Percentiles rank a stretch among this genome's conserved stretches.
Evolutionary conservation across 1,140 invertebrate species (phyloP).

Genomic region (Ceratoteleas bidentatus): DNA sequence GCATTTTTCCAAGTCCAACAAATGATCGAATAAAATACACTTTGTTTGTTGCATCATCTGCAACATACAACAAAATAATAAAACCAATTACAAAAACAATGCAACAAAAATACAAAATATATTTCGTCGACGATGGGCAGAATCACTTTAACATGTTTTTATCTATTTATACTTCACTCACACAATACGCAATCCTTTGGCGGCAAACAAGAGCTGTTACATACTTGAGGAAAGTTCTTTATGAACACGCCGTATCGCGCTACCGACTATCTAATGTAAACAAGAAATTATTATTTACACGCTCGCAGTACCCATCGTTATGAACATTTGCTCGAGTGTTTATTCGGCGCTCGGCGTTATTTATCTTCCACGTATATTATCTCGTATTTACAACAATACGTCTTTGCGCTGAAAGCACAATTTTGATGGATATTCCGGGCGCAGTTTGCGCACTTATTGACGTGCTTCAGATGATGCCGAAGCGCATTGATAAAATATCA

Average conservation of each 20-base stretch:
- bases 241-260: conserved; percentile 8
- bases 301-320: conserved; percentile 4
- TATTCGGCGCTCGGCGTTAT: conserved; percentile 10
- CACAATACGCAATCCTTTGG: not conserved
- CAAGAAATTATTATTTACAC: conserved; percentile 27
- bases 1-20: too few relatives aligned
- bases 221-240: conserved; percentile 10
- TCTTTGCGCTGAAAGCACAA: not conserved
- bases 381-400: not conserved
- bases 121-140: too few relatives aligned
- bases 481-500: too few relatives aligned
- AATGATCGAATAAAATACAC: too few relatives aligned
- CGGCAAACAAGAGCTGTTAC: not conserved
- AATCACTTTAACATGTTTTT: too few relatives aligned
- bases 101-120: too few relatives aligned
- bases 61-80: too few relatives aligned
- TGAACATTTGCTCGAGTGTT: conserved; percentile 14
- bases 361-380: conserved; percentile 6
- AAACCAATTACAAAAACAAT: too few relatives aligned
- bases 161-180: not conserved
- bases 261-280: conserved; percentile 11
- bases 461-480: too few relatives aligned
- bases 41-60: too few relatives aligned
- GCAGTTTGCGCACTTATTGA: not conserved
- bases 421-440: not conserved